Base-by-base conservation (phyloP, 2,113 vertebrate genomes). In the Meriones unguiculatus region DNA sequence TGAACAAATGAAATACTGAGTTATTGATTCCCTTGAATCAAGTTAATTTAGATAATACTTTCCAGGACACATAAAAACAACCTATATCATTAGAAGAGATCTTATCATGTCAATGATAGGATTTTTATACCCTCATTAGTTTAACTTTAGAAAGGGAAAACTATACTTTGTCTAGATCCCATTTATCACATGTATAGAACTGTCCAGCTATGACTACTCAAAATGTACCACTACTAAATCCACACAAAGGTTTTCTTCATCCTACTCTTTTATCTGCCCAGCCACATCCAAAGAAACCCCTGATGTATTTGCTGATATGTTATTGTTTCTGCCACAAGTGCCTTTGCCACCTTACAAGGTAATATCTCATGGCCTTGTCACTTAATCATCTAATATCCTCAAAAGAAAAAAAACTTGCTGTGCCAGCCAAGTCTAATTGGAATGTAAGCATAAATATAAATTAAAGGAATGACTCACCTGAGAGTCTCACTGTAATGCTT, bases 1-100 rank as follows among this genome's bases (percentile, higher is more conserved):
- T 35, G 6, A 89, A 30, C 91, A 93, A 91, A 95, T 13, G 87
- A 95, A 93, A 86, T 75, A 80, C 12, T 80, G 65, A 81, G 65
- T 38, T 87, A 81, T 65, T 89, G 18, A 82, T 30, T 94, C 15
- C 46, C 88, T 50, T 78, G 28, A 91, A 82, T 86, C 41, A 91
- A 77, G 73, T 64, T 76, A 87, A 32, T 50, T 67, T 14, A 38
- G 59, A 64, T 81, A 91, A 35, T 10, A 65, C 28, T 97, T 89
- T 75, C 52, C 11, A 76, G 50, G 17, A 59, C n/a, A 88, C 59
- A 25, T 30, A 84, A 41, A 75, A 87, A 22, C 41, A 30, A 64
- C 87, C 10, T 11, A 72, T 86, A 90, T 95, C 30, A 20, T 22
- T 86, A 72, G 30, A 35, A 87, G 12, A 57, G 5, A 9, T n/a